A percentile compares a stretch with the other conserved stretches of the same genome.
Conservation (phyloP, 1,140 invertebrate species). For the Brachionus plicatilis region DNA sequence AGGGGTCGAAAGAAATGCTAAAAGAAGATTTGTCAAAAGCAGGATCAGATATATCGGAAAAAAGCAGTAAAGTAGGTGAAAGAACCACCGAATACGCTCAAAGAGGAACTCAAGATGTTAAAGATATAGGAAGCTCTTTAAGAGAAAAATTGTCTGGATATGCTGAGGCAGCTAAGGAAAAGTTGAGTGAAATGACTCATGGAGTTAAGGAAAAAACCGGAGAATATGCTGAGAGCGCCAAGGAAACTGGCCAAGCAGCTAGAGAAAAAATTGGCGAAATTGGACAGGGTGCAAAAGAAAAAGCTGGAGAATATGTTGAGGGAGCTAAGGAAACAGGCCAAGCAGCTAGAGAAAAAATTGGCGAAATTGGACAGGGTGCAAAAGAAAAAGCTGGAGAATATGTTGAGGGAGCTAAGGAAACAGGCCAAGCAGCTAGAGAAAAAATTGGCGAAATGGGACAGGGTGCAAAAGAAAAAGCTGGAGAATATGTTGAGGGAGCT, state of each 20-base stretch:
- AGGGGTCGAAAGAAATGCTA: neutral
- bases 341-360: neutral
- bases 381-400: conserved; percentile 27
- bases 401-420: neutral
- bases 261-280: neutral
- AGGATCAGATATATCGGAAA: neutral
- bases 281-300: neutral
- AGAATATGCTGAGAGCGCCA: neutral
- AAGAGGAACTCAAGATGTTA: neutral
- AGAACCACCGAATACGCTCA: neutral
- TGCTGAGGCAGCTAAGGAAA: conserved; percentile 15
- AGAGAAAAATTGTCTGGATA: neutral
- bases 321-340: neutral
- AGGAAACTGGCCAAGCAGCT: neutral
- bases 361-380: neutral
- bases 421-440: neutral
- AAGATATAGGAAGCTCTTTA: neutral
- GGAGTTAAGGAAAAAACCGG: neutral
- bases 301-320: neutral
- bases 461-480: neutral
- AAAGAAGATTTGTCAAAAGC: neutral
- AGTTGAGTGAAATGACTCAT: neutral
- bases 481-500: neutral
- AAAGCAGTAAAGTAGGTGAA: neutral
- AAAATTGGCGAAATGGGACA: neutral